Evolutionary conservation across 2,888 invertebrate genomes (phyloP).

Genomic region (Abrostola tripartita): DNA sequence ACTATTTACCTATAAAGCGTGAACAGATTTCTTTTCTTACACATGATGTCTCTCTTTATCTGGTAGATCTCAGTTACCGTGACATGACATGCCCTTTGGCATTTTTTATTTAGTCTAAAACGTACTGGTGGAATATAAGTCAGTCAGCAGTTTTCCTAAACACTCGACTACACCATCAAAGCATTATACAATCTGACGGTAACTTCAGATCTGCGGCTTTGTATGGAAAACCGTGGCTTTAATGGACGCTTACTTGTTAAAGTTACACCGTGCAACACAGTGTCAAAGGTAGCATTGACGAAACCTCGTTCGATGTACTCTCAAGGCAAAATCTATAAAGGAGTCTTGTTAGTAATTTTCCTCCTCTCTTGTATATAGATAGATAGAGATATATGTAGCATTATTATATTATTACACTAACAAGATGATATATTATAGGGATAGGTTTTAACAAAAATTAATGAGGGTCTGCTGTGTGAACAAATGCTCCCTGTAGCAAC

Average conservation of each 20-base stretch:
- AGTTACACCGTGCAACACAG: not conserved
- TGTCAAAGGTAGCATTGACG: not conserved
- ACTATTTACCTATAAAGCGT: too few relatives aligned
- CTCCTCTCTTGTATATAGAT: too few relatives aligned
- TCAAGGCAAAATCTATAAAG: not conserved
- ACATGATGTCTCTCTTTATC: too few relatives aligned
- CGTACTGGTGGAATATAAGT: not conserved
- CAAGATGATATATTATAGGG: not conserved
- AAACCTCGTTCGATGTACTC: not conserved
- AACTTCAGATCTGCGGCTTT: not conserved
- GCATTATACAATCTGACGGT: not conserved
- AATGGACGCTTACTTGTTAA: not conserved
- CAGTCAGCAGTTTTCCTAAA: conserved; percentile 1
- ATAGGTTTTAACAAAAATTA: conserved; percentile 30
- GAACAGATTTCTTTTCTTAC: too few relatives aligned
- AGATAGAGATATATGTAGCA: too few relatives aligned
- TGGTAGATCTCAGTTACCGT: too few relatives aligned
- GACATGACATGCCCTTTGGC: too few relatives aligned
- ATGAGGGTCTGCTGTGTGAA: conserved; percentile 18
- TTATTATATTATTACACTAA: too few relatives aligned
- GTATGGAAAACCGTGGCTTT: not conserved
- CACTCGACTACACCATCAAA: not conserved
- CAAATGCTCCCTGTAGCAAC: conserved; percentile 11
- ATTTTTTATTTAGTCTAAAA: too few relatives aligned
- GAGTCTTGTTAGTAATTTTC: not conserved